Base-by-base conservation (phyloP, 1,140 invertebrate genomes). In the Apis mellifera region DNA sequence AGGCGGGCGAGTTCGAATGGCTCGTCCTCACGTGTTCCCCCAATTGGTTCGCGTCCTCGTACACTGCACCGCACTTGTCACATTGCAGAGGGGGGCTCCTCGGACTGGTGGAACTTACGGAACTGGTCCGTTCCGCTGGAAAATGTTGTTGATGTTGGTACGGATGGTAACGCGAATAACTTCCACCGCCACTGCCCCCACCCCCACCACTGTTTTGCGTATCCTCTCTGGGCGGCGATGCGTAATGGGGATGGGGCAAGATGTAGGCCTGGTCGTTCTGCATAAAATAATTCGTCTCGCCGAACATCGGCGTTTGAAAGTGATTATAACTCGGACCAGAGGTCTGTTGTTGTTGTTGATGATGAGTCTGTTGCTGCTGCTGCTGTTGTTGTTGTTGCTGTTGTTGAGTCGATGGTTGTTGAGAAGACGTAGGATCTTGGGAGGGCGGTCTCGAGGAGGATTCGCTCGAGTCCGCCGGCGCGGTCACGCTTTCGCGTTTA, bases 1-100 rank as follows among this genome's bases (percentile, higher is more conserved):
- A 52, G 80, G 93, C 89, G 4, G 94, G 94, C 7, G 95, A 95
- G 8, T 94, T 95, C 1, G 96, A 95, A 88, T 97, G 97, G 71
- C 94, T 96, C 2, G 95, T 94, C 74, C 96, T 95, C 13, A 95
- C 95, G 87, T 97, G 97, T 83, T 97, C 97, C 69, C 95, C 95
- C 21, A 97, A 92, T 86, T 96, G 95, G 21, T 95, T 94, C 15
- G 95, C 95, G 70, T 96, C 96, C 81, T 97, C 96, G 90, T 95
- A 97, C 54, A 97, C 95, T 76, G 95, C 96, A 54, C 97, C 97
- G 90, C 97, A 97, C 89, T 97, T 97, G 82, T 97, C 97, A 91
- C 97, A 97, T 86, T 97, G 96, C 84, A 96, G 94, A 0, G 94
- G 95, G 1, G 95, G 95, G 86, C 96, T 96, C 2, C 95, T 90